Conservation (phyloP, 2,113 vertebrate species). For the Drymodes brunneopygia region DNA sequence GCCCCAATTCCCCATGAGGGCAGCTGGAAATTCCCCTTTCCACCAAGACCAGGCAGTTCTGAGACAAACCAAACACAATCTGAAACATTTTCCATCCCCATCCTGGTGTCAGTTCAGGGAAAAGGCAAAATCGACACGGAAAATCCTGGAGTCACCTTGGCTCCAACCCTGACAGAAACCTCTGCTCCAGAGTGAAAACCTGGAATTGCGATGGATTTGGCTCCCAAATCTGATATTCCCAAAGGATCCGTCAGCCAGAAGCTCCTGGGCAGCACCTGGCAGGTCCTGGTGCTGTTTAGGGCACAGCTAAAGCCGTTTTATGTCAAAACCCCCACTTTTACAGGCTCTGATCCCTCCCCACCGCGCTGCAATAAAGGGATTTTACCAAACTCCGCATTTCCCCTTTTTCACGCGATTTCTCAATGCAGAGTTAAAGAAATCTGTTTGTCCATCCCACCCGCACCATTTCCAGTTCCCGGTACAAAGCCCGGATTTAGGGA, state of each 20-base stretch:
- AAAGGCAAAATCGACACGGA: fast-evolving
- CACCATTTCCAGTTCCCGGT: background rate
- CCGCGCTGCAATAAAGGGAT: fast-evolving
- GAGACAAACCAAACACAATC: fast-evolving
- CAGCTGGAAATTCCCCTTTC: background rate
- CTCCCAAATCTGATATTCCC: background rate
- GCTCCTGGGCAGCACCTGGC: background rate
- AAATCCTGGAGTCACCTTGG: background rate
- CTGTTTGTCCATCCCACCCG: background rate
- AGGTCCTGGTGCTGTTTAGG: fast-evolving
- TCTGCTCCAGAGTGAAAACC: fast-evolving
- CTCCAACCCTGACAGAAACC: fast-evolving
- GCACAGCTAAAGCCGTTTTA: fast-evolving
- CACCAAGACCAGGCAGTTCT: fast-evolving
- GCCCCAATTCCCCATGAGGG: background rate
- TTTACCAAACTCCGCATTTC: fast-evolving
- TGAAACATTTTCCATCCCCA: fast-evolving
- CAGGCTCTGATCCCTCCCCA: fast-evolving
- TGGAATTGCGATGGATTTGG: fast-evolving
- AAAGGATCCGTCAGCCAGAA: fast-evolving
- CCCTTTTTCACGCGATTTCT: background rate
- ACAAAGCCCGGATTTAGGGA: background rate
- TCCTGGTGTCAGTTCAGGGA: background rate
- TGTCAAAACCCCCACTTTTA: too few species aligned
- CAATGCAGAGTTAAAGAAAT: fast-evolving